These are phyloP conservation scores for Choloepus didactylus DNA, from an alignment of 2,797 vertebrate genomes.

Conservation along the genomic window DNA sequence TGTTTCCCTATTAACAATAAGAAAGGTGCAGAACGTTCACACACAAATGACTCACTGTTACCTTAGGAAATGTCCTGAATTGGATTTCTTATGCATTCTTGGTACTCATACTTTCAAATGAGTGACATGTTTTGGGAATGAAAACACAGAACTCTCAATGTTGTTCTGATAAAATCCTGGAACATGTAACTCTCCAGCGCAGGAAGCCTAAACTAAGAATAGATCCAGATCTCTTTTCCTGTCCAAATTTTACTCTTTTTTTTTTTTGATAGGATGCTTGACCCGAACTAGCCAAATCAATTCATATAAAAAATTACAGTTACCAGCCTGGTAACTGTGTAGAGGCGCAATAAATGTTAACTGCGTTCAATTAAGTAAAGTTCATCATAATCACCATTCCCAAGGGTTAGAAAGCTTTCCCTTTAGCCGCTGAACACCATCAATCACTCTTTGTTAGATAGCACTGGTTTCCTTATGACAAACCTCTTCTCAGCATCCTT, in stretches of 20 bases:
- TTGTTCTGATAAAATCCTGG: background rate
- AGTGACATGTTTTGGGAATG: background rate
- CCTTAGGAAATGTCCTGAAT: background rate
- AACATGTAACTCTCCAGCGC: background rate
- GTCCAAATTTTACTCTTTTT: background rate
- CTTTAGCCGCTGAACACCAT: background rate
- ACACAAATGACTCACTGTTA: background rate
- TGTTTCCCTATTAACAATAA: background rate
- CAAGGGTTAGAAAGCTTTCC: background rate
- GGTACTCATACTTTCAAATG: background rate
- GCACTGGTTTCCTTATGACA: background rate
- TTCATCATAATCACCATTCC: background rate
- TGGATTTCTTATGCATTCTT: background rate
- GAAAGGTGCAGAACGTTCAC: background rate
- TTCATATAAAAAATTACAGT: background rate
- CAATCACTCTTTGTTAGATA: background rate
- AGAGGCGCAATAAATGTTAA: background rate
- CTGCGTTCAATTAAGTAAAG: background rate
- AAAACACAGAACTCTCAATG: background rate
- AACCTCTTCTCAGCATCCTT: background rate
- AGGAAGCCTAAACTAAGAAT: background rate
- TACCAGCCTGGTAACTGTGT: background rate
- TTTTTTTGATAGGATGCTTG: background rate
- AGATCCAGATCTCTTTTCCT: background rate
- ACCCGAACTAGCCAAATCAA: conserved; percentile 30